Conservation (phyloP, 1,140 invertebrate species). For the Papilio aristodemus region DNA sequence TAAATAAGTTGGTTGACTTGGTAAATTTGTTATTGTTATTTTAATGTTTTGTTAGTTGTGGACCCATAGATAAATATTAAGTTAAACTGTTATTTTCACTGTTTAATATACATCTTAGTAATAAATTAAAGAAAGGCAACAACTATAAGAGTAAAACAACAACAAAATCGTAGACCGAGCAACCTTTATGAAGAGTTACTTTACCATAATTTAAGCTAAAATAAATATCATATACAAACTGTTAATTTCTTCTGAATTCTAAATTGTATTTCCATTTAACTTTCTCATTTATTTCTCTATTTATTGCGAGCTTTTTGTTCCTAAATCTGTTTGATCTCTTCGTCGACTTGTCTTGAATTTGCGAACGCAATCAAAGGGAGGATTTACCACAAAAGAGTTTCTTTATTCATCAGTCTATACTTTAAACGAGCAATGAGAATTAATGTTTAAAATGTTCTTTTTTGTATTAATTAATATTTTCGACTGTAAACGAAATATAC, state of each 20-base stretch:
- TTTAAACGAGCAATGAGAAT: not conserved
- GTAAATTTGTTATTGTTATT: not conserved
- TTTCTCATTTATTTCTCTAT: not conserved
- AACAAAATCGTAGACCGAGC: not conserved
- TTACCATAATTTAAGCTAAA: not conserved
- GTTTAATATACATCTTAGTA: too few species aligned
- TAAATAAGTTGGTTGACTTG: not conserved
- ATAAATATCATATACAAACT: not conserved
- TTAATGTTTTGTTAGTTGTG: slow-evolving; percentile 1
- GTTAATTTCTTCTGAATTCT: not conserved
- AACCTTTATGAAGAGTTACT: not conserved
- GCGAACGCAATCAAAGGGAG: slow-evolving; percentile 11
- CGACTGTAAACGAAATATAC: too few species aligned
- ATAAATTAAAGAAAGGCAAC: too few species aligned
- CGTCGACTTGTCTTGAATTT: slow-evolving; percentile 1
- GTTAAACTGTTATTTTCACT: too few species aligned
- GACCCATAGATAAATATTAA: not conserved
- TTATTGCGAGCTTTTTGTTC: slow-evolving; percentile 11
- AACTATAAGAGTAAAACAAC: too few species aligned
- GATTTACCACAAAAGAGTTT: slow-evolving; percentile 18
- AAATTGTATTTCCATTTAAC: slow-evolving; percentile 1
- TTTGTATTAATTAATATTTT: too few species aligned
- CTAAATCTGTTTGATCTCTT: slow-evolving; percentile 9
- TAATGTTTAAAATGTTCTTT: not conserved
- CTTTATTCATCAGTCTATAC: not conserved